Evolutionary conservation across 2,888 invertebrate species (phyloP).

Genomic region (Drosophila cracens): DNA sequence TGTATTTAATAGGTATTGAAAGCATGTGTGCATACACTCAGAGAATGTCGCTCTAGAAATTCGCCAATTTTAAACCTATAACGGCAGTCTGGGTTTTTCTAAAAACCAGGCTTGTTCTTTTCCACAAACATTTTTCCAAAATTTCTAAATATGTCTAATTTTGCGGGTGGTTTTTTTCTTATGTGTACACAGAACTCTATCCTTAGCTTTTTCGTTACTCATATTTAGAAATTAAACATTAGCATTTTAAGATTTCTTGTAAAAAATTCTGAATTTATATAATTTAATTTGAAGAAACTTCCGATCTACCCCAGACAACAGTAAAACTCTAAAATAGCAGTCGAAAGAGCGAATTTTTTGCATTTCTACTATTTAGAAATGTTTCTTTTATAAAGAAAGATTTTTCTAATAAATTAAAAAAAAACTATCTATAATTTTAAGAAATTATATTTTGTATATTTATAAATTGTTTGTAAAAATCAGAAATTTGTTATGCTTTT

Average conservation of each 20-base stretch:
- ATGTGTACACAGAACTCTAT: neutral
- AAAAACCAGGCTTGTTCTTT: neutral
- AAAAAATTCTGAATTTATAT: neutral
- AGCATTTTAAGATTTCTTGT: neutral
- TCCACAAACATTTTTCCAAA: neutral
- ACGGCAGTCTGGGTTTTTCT: neutral
- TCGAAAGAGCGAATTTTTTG: neutral
- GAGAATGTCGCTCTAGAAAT: neutral
- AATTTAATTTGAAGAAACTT: neutral
- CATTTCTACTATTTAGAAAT: too few species aligned
- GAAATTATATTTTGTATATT: neutral
- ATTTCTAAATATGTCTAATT: neutral
- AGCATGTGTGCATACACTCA: neutral
- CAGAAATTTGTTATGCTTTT: neutral
- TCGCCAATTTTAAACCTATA: neutral
- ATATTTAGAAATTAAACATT: neutral
- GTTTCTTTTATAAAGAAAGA: neutral
- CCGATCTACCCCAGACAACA: neutral
- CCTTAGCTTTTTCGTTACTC: neutral
- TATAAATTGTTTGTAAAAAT: neutral
- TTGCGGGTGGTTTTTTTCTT: neutral
- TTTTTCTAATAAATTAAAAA: neutral
- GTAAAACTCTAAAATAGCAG: neutral
- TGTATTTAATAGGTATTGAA: neutral
- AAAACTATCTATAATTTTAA: neutral